A percentile compares a stretch with the other conserved stretches of the same genome.
These are phyloP conservation scores for Oryzias curvinotus DNA, from an alignment of 2,113 vertebrate genomes.

Conservation along the genomic window DNA sequence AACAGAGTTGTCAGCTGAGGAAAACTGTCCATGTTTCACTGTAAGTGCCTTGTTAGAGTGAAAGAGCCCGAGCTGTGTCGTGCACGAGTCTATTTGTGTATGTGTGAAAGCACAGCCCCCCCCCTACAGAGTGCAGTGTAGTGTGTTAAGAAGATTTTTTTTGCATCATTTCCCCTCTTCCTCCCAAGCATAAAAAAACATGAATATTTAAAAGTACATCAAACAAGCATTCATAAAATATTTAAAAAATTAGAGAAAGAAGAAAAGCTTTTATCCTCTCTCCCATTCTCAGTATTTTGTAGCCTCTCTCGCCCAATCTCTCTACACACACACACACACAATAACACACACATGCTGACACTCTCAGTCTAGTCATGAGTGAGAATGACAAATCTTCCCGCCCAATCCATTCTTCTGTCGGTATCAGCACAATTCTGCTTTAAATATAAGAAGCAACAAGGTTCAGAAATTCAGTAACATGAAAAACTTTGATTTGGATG, in stretches of 20 bases:
- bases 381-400: conserved; percentile 36
- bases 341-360: background rate
- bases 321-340: conserved; percentile 19
- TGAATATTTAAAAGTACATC: conserved; percentile 79
- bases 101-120: conserved; percentile 16
- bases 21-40: conserved; percentile 50
- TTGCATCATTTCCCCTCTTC: conserved; percentile 66
- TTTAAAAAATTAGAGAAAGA: conserved; percentile 72
- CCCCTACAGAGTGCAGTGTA: conserved; percentile 29
- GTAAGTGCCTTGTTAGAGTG: conserved; percentile 51
- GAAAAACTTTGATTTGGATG: conserved; percentile 18
- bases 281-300: conserved; percentile 44
- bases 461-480: conserved; percentile 51
- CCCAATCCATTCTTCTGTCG: conserved; percentile 43
- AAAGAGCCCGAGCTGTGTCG: conserved; percentile 14
- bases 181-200: conserved; percentile 72
- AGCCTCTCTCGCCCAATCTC: conserved; percentile 20
- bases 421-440: conserved; percentile 59
- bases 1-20: conserved; percentile 41
- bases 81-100: conserved; percentile 24
- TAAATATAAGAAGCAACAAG: conserved; percentile 34
- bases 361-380: conserved; percentile 56
- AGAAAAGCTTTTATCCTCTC: conserved; percentile 72
- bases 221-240: conserved; percentile 78
- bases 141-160: conserved; percentile 52